Evolutionary conservation across 2,888 invertebrate species (phyloP).

Genomic region (Apeira syringaria): DNA sequence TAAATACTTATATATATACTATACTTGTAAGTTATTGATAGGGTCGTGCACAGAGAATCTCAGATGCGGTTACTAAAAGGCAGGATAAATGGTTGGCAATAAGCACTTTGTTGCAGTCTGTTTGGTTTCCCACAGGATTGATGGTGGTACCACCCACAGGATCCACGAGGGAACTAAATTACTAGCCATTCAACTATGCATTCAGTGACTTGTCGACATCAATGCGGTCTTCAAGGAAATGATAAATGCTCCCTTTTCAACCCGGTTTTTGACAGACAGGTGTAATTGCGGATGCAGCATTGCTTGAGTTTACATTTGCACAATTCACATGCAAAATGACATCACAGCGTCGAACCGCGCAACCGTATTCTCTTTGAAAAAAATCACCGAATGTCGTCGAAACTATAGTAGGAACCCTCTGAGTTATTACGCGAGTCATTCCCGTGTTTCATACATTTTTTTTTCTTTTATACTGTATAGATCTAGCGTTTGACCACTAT

Average conservation of each 20-base stretch:
- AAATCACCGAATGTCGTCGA: too few relatives aligned
- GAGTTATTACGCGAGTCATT: too few relatives aligned
- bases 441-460: too few relatives aligned
- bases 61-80: slow-evolving; percentile 36
- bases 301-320: slow-evolving; percentile 2
- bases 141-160: slow-evolving; percentile 55
- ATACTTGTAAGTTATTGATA: too few relatives aligned
- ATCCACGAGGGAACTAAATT: slow-evolving; percentile 65
- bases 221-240: slow-evolving; percentile 55
- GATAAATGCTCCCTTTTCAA: slow-evolving; percentile 72
- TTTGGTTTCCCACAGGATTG: slow-evolving; percentile 51
- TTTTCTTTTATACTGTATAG: too few relatives aligned
- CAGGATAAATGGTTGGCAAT: slow-evolving; percentile 55
- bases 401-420: too few relatives aligned
- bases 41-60: slow-evolving; percentile 37
- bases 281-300: slow-evolving; percentile 46
- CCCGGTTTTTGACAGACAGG: slow-evolving; percentile 54
- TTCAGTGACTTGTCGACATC: slow-evolving; percentile 53
- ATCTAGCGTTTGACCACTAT: too few relatives aligned
- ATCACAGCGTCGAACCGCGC: too few relatives aligned
- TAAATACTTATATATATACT: too few relatives aligned
- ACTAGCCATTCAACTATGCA: slow-evolving; percentile 68
- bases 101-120: slow-evolving; percentile 42
- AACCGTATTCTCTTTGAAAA: too few relatives aligned
- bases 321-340: slow-evolving; percentile 9